These are phyloP conservation scores for Drosophila testacea DNA, from an alignment of 2,888 invertebrate genomes.

Conservation along the genomic window DNA sequence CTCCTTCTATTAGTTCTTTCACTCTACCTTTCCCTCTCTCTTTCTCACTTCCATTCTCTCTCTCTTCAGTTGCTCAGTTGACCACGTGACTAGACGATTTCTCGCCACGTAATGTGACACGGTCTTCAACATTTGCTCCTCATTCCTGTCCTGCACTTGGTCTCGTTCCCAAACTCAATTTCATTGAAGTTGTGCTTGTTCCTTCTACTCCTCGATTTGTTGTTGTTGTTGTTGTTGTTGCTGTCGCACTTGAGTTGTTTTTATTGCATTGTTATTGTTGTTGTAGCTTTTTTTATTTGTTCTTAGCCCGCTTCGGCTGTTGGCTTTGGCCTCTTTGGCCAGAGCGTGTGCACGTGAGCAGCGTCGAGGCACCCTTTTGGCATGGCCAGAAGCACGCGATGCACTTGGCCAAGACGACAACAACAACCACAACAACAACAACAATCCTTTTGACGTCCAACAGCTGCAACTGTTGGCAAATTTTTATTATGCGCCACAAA, in stretches of 20 bases:
- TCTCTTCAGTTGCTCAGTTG: conserved; percentile 14
- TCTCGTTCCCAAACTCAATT: conserved; percentile 42
- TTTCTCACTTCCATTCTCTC: background rate
- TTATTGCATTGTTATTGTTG: conserved; percentile 31
- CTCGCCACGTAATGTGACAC: conserved; percentile 54
- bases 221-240: conserved; percentile 23
- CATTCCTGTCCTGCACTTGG: conserved; percentile 45
- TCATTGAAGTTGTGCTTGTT: conserved; percentile 21
- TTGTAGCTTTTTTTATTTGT: conserved; percentile 33
- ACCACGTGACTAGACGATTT: conserved; percentile 62
- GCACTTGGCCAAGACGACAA: conserved; percentile 71
- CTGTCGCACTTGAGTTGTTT: conserved; percentile 23
- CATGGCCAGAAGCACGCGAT: conserved; percentile 70
- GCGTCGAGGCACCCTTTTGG: conserved; percentile 42
- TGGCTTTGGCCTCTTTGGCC: conserved; percentile 61
- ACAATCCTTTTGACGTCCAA: conserved; percentile 35
- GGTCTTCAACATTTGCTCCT: conserved; percentile 36
- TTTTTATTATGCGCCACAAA: conserved; percentile 51
- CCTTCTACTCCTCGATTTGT: conserved; percentile 8
- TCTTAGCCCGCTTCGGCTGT: conserved; percentile 25
- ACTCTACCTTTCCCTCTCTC: background rate
- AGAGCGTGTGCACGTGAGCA: conserved; percentile 48
- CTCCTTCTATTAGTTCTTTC: background rate
- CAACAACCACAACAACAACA: background rate
- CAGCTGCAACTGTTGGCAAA: conserved; percentile 72